phyloP scores from a whole-genome alignment of 2,797 vertebrate genomes.

The Hemibagrus guttatus region DNA sequence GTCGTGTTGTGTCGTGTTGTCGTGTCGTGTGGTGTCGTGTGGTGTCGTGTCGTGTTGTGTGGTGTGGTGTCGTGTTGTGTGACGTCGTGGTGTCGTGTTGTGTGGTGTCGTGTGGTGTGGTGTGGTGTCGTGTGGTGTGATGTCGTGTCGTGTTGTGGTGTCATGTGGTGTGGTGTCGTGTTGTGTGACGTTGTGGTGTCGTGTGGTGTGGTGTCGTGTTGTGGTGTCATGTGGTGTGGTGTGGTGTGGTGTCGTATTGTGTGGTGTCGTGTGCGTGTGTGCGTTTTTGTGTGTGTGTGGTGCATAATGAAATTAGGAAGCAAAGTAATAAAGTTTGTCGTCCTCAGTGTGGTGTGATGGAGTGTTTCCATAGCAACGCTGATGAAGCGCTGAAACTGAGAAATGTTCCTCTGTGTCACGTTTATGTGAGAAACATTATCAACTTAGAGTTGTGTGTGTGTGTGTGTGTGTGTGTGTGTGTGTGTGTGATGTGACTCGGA shows the following conservation, averaged over 20 bases:
- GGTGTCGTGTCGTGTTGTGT: not conserved
- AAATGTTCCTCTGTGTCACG: not conserved
- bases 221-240: too few species aligned
- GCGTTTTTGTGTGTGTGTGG: not conserved
- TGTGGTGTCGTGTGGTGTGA: not conserved
- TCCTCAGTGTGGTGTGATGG: not conserved
- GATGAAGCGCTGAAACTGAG: too few species aligned
- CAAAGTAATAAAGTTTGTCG: slow-evolving; percentile 14
- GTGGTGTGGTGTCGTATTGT: not conserved
- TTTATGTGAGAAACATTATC: not conserved
- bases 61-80: not conserved
- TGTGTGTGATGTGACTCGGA: not conserved
- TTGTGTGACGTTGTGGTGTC: too few species aligned
- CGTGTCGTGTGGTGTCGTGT: not conserved
- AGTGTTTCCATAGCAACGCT: slow-evolving; percentile 2
- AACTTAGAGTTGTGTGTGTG: not conserved
- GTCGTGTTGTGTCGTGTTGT: not conserved
- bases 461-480: not conserved
- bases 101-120: not conserved
- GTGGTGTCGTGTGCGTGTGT: not conserved
- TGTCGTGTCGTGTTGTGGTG: not conserved
- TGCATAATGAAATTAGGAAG: not conserved
- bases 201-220: too few species aligned
- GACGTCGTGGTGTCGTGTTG: not conserved
- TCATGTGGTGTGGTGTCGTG: too few species aligned